phyloP scores from a whole-genome alignment of 2,797 vertebrate genomes.

The Gobio occitaniae region DNA sequence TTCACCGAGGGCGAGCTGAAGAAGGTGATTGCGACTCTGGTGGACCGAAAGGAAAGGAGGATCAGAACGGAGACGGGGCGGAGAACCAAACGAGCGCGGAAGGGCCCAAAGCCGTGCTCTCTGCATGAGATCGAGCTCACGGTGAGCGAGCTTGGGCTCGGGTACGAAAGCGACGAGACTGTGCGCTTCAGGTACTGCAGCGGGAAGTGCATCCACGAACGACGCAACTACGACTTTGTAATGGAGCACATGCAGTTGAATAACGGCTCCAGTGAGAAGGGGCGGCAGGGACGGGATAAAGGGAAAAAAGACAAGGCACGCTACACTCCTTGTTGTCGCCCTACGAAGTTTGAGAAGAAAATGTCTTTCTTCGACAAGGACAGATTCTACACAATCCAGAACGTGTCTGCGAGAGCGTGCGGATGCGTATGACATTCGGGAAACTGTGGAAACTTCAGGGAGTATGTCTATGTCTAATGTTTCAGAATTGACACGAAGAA shows the following conservation, averaged over 20 bases:
- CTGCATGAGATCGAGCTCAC: slow-evolving; percentile 88
- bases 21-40: slow-evolving; percentile 83
- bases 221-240: slow-evolving; percentile 91
- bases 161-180: slow-evolving; percentile 91
- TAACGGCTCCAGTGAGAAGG: slow-evolving; percentile 63
- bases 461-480: background rate
- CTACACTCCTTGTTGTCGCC: slow-evolving; percentile 91
- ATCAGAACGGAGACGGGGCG: slow-evolving; percentile 67
- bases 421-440: slow-evolving; percentile 87
- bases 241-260: slow-evolving; percentile 81
- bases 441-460: slow-evolving; percentile 3
- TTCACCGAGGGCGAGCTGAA: slow-evolving; percentile 92
- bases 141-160: slow-evolving; percentile 91
- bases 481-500: background rate
- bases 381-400: slow-evolving; percentile 88
- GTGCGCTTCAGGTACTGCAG: slow-evolving; percentile 94
- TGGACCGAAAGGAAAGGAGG: slow-evolving; percentile 77
- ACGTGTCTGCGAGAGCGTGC: slow-evolving; percentile 92
- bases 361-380: slow-evolving; percentile 90
- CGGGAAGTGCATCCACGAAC: slow-evolving; percentile 83
- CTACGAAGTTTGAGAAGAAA: slow-evolving; percentile 87
- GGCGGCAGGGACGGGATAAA: slow-evolving; percentile 65
- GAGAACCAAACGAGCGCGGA: slow-evolving; percentile 86
- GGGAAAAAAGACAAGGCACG: slow-evolving; percentile 84
- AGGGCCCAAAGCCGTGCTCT: slow-evolving; percentile 82